Evolutionary conservation across 2,797 vertebrate genomes (phyloP), one percentile per base, ranked within the genome.

Genomic region (Allobates femoralis): DNA sequence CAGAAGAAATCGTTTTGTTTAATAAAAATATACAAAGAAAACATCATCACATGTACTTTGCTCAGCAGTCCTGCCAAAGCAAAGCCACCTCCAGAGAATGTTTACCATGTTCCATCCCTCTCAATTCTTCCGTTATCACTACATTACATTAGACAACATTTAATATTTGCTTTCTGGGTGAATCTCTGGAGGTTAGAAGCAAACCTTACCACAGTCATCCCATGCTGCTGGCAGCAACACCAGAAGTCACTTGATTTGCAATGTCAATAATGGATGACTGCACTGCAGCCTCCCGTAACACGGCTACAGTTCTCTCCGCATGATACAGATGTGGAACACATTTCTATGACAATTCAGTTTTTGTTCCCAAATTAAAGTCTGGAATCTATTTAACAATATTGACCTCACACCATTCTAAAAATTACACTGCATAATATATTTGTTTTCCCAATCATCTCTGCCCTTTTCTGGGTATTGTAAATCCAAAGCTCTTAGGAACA

Each of bases 221-320:
- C 51, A 77, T 32, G 50, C 51, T 56, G 16, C 26, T 77, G 75
- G 75, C 51, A 56, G 28, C 30, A 4, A 6, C 11, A 23, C 2
- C 75, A 56, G 18, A 21, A 78, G 51, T 78, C 75, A 78, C 53
- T 56, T 78, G 75, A 56, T 28, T n/a, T n/a, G 19, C 53, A n/a
- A 12, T 23, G 75, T 78, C 75, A 76, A 46, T 73, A 73, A 73
- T 73, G 69, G 69, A 46, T 73, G 41, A 73, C 34, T n/a, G 69
- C 69, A 12, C 69, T n/a, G 37, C 37, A 12, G 37, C 11, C 26
- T 46, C 69, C 69, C 69, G n/a, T 73, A 34, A 73, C 32, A 69
- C 12, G 16, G 37, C 69, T 21, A 12, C 34, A 46, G 19, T 23
- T 37, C 14, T 3, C 32, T 41, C 28, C 62, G 11, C 66, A 37